A percentile compares a stretch with the other conserved stretches of the same genome.
Conservation (phyloP, 2,113 vertebrate genomes). For the Labrus mixtus region DNA sequence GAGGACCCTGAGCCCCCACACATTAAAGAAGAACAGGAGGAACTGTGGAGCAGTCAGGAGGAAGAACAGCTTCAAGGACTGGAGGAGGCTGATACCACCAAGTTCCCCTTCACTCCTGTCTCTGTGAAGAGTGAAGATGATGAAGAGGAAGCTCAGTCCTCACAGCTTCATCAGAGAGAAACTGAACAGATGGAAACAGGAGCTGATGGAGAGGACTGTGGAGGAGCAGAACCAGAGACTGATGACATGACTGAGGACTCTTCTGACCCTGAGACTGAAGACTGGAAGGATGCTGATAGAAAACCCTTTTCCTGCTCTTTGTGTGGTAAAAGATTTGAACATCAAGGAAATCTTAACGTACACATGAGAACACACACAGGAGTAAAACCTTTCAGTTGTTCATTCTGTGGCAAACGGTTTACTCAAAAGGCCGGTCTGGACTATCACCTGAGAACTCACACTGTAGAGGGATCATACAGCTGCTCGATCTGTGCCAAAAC, state of each 20-base stretch:
- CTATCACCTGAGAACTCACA: slow-evolving; percentile 11
- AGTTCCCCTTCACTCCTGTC: neutral
- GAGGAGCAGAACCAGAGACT: neutral
- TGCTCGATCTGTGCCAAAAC: slow-evolving; percentile 18
- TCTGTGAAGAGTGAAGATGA: slow-evolving; percentile 29
- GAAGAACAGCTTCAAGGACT: neutral
- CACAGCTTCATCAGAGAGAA: slow-evolving; percentile 3
- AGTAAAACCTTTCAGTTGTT: too few species aligned
- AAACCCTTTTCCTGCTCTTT: slow-evolving; percentile 2
- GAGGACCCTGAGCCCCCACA: neutral
- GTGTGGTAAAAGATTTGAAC: slow-evolving; percentile 4
- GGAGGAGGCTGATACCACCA: neutral
- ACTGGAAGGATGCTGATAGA: neutral
- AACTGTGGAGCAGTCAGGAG: slow-evolving; percentile 3
- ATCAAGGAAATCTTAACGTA: slow-evolving; percentile 11
- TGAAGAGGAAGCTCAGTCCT: slow-evolving; percentile 31
- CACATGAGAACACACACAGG: slow-evolving; percentile 13
- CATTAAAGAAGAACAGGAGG: slow-evolving; percentile 54
- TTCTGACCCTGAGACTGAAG: neutral
- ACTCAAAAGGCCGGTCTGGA: neutral
- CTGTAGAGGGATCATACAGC: neutral
- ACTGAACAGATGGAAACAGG: neutral
- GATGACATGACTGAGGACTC: slow-evolving; percentile 14
- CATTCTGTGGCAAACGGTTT: neutral
- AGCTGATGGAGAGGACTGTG: slow-evolving; percentile 2